Evolutionary conservation across 2,888 invertebrate species (phyloP).

Genomic region (Metopia argyrocephala): DNA sequence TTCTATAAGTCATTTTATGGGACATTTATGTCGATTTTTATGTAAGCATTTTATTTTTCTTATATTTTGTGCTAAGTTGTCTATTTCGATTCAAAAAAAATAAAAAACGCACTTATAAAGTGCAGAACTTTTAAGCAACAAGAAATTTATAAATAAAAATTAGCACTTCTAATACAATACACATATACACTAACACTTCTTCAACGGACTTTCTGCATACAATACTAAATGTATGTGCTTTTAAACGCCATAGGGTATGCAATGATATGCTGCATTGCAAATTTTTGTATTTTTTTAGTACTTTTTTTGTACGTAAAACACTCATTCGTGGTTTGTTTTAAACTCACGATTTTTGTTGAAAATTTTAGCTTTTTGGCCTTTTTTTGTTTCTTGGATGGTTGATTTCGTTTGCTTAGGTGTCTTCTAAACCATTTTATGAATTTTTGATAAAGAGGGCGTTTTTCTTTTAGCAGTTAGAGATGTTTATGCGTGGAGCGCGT

Average conservation of each 20-base stretch:
- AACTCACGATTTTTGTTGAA: conserved; percentile 41
- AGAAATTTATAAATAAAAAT: not conserved
- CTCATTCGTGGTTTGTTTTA: conserved; percentile 11
- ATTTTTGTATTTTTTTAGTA: conserved; percentile 4
- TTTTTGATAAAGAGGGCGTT: conserved; percentile 49
- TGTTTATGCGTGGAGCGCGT: conserved; percentile 49
- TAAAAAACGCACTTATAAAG: conserved; percentile 46
- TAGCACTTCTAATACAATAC: conserved; percentile 20
- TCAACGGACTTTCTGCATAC: not conserved
- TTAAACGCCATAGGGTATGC: conserved; percentile 73
- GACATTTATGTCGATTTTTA: conserved; percentile 75
- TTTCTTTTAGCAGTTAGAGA: not conserved
- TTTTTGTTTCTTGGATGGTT: not conserved
- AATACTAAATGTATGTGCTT: not conserved
- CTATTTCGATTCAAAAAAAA: not conserved
- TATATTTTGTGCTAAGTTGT: not conserved
- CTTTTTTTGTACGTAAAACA: conserved; percentile 20
- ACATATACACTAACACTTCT: not conserved
- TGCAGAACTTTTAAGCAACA: too few relatives aligned
- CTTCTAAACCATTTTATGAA: conserved; percentile 14
- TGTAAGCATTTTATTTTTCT: conserved; percentile 69
- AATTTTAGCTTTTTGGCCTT: not conserved
- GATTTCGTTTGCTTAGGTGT: not conserved
- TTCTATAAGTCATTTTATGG: conserved; percentile 60
- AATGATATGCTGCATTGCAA: conserved; percentile 67